These are phyloP conservation scores for Anoura caudifer DNA, from an alignment of 2,113 vertebrate genomes.

Conservation along the genomic window DNA sequence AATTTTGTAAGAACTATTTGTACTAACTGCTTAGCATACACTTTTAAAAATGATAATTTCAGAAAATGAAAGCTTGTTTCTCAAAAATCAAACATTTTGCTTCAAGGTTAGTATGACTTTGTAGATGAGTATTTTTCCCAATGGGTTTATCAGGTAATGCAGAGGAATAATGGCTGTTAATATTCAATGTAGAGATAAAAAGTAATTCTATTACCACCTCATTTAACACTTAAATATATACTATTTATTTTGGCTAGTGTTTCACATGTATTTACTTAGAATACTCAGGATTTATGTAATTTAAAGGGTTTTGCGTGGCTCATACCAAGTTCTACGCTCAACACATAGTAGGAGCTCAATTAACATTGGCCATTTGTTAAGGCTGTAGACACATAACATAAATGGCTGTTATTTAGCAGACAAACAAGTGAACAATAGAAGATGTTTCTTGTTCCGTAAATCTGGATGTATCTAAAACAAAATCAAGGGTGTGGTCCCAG, in stretches of 20 bases:
- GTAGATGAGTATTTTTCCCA: not conserved
- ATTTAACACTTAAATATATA: not conserved
- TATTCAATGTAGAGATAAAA: not conserved
- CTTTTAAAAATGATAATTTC: not conserved
- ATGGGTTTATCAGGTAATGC: not conserved
- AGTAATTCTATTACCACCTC: not conserved
- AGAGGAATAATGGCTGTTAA: not conserved
- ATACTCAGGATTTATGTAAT: not conserved
- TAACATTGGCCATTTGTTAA: not conserved
- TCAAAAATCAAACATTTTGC: not conserved
- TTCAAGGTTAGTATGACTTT: not conserved
- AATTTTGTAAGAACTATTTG: not conserved
- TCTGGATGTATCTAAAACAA: not conserved
- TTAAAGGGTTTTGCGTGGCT: not conserved
- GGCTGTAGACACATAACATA: not conserved
- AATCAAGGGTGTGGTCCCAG: not conserved
- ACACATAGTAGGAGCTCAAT: not conserved
- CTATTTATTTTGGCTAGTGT: not conserved
- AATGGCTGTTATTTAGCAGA: not conserved
- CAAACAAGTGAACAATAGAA: not conserved
- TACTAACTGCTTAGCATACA: not conserved
- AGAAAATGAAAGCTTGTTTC: not conserved
- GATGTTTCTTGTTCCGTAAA: not conserved
- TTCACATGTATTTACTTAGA: not conserved
- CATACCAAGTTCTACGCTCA: not conserved